phyloP scores from a whole-genome alignment of 1,140 invertebrate genomes.

The Lepidostoma basale region DNA sequence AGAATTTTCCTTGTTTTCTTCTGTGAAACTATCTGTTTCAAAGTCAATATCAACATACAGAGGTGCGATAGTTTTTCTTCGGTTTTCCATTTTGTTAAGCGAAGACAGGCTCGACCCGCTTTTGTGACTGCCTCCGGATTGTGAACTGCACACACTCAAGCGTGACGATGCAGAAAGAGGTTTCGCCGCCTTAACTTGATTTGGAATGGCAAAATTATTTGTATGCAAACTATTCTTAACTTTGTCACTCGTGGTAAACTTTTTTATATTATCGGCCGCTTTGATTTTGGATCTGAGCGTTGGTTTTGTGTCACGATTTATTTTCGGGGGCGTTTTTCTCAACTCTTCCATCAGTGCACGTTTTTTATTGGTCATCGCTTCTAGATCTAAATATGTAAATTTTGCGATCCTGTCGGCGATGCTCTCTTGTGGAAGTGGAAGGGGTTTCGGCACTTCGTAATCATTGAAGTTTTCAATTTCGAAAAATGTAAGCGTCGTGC shows the following conservation, averaged over 20 bases:
- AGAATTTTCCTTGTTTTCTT: slow-evolving; percentile 41
- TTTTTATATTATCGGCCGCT: slow-evolving; percentile 30
- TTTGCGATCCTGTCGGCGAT: slow-evolving; percentile 49
- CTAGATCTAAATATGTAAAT: slow-evolving; percentile 59
- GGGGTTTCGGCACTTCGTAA: slow-evolving; percentile 37
- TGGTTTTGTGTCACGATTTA: slow-evolving; percentile 25
- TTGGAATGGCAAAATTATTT: background rate
- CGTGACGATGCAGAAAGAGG: slow-evolving; percentile 8
- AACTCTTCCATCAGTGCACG: slow-evolving; percentile 50
- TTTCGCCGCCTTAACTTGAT: background rate
- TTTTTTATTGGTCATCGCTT: slow-evolving; percentile 52
- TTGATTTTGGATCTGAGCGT: slow-evolving; percentile 25
- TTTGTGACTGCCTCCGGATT: slow-evolving; percentile 16
- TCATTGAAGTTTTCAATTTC: slow-evolving; percentile 55
- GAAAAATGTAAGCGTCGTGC: slow-evolving; percentile 57
- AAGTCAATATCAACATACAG: slow-evolving; percentile 14
- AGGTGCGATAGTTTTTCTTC: slow-evolving; percentile 6
- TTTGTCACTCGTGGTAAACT: slow-evolving; percentile 9
- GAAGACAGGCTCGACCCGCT: slow-evolving; percentile 1
- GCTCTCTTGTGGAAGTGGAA: slow-evolving; percentile 24
- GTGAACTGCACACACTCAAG: slow-evolving; percentile 14
- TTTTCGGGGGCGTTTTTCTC: slow-evolving; percentile 51
- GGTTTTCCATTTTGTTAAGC: slow-evolving; percentile 5
- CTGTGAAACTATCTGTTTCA: background rate
- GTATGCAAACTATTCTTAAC: background rate